A percentile compares a stretch with the other conserved stretches of the same genome.
phyloP scores from a whole-genome alignment of 2,797 vertebrate genomes.

The Pantherophis vulpinus region DNA sequence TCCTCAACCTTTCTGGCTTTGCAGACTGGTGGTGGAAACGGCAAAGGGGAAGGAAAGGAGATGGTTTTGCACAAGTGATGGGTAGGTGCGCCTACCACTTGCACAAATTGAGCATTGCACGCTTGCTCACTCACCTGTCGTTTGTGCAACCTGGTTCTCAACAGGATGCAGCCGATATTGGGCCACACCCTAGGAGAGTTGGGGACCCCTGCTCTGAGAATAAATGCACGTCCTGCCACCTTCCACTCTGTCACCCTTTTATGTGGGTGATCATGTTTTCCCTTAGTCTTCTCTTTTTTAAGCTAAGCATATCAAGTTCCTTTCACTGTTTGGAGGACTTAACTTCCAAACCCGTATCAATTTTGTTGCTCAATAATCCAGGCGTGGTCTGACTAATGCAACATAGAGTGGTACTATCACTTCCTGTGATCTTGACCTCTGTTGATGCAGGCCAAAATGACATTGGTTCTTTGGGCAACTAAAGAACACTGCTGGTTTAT shows the following conservation, averaged over 20 bases:
- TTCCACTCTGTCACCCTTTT: background rate
- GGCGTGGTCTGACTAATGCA: background rate
- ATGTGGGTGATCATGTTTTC: background rate
- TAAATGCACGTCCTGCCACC: background rate
- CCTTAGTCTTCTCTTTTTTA: background rate
- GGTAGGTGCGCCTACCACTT: background rate
- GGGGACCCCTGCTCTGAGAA: background rate
- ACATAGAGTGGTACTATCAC: background rate
- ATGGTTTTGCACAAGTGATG: background rate
- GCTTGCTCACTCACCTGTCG: background rate
- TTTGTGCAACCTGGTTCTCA: no score
- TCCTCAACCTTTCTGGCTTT: background rate
- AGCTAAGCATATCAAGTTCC: background rate
- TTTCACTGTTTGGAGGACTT: no score
- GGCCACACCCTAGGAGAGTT: no score
- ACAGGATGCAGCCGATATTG: accelerated
- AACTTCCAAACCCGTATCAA: background rate
- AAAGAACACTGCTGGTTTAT: background rate
- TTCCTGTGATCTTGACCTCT: background rate
- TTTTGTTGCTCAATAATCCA: background rate
- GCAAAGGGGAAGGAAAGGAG: background rate
- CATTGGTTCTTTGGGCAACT: background rate
- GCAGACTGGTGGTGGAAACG: background rate
- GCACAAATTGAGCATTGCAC: background rate
- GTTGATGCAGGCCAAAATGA: background rate